Percentiles rank a stretch among this genome's conserved stretches.
phyloP scores from a whole-genome alignment of 2,888 invertebrate species.

The Trimorus sp. region DNA sequence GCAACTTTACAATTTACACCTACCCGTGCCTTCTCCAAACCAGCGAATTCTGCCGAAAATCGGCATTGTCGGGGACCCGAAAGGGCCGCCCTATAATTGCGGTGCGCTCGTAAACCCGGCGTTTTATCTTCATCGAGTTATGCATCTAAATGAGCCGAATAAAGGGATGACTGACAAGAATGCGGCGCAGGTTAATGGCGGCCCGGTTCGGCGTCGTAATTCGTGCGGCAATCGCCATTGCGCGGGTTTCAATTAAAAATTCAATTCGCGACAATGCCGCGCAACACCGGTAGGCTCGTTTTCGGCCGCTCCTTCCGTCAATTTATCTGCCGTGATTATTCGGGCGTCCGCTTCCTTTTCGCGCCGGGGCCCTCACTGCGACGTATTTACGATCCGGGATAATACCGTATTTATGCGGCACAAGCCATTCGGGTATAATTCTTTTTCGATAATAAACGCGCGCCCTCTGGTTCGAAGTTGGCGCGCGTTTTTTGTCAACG shows the following conservation, averaged over 20 bases:
- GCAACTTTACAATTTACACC: constrained; percentile 51
- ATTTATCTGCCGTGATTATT: constrained; percentile 42
- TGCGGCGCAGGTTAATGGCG: constrained; percentile 59
- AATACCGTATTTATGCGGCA: constrained; percentile 48
- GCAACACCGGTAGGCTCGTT: constrained; percentile 44
- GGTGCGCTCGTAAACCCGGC: constrained; percentile 54
- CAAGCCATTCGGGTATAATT: constrained; percentile 45
- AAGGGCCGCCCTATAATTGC: constrained; percentile 42
- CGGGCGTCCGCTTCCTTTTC: constrained; percentile 14
- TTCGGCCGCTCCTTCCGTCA: constrained; percentile 13
- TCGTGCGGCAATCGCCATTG: constrained; percentile 42
- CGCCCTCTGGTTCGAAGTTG: constrained; percentile 31
- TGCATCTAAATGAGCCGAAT: constrained; percentile 63
- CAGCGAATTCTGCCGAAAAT: constrained; percentile 44
- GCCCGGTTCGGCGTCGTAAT: constrained; percentile 48
- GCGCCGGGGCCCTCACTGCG: constrained; percentile 18
- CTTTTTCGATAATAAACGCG: constrained; percentile 52
- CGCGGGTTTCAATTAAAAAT: constrained; percentile 54
- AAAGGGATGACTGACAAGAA: constrained; percentile 56
- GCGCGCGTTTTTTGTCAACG: constrained; percentile 25
- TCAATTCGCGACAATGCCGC: constrained; percentile 44
- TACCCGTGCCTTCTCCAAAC: constrained; percentile 36
- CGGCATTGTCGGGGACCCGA: constrained; percentile 34
- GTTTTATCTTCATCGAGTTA: constrained; percentile 63
- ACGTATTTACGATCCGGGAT: constrained; percentile 34